A percentile compares a stretch with the other conserved stretches of the same genome.
phyloP scores from a whole-genome alignment of 2,797 vertebrate species.

The Scleropages formosus region DNA sequence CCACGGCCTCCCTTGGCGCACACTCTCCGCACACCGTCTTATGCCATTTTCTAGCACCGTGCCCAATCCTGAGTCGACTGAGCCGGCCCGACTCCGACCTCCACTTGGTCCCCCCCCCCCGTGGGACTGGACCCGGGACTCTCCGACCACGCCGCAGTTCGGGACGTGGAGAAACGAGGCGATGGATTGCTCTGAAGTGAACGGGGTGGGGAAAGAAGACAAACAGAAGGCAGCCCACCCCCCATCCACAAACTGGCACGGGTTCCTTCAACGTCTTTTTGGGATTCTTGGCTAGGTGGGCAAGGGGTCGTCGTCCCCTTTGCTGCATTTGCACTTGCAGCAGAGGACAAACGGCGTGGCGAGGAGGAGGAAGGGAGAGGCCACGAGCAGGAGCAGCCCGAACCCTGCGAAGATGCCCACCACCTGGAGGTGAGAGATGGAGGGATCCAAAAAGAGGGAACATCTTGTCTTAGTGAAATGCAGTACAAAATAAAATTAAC shows the following conservation, averaged over 20 bases:
- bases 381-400: slow-evolving; percentile 90
- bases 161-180: slow-evolving; percentile 41
- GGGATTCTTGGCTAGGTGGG: slow-evolving; percentile 76
- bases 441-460: too few relatives aligned
- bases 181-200: slow-evolving; percentile 65
- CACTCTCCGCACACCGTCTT: too few relatives aligned
- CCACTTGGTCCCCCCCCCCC: too few relatives aligned
- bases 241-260: background rate
- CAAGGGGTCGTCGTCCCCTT: slow-evolving; percentile 93
- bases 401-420: slow-evolving; percentile 98
- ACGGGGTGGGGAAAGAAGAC: slow-evolving; percentile 49
- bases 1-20: too few relatives aligned
- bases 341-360: slow-evolving; percentile 96
- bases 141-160: slow-evolving; percentile 1
- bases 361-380: slow-evolving; percentile 93
- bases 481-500: too few relatives aligned
- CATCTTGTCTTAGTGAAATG: background rate
- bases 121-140: background rate
- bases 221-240: slow-evolving; percentile 38
- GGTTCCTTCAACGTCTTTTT: too few relatives aligned
- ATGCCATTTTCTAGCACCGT: too few relatives aligned
- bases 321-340: slow-evolving; percentile 98
- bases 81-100: too few relatives aligned
- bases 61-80: too few relatives aligned
- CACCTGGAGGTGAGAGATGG: slow-evolving; percentile 68